A percentile compares a stretch with the other conserved stretches of the same genome.
Conservation (phyloP, 1,140 invertebrate species). For the Lepidurus apus region DNA sequence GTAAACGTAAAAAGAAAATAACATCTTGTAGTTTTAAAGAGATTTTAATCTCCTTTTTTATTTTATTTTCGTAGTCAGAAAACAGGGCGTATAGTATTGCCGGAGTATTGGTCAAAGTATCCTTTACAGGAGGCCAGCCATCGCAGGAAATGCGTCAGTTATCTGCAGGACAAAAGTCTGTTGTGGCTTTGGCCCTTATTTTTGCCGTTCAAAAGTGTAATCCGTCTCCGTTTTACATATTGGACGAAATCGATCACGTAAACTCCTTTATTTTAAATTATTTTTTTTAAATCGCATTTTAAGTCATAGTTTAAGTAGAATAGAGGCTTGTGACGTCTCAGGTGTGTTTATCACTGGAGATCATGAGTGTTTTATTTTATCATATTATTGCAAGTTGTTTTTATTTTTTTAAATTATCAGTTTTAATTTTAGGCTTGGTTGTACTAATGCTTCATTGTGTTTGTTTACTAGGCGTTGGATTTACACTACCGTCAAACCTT, state of each 20-base stretch:
- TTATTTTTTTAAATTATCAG: no score
- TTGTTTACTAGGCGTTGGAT: background rate
- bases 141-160: background rate
- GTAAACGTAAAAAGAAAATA: no score
- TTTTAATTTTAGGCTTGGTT: no score
- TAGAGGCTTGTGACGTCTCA: no score
- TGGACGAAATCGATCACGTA: background rate
- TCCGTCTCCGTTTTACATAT: background rate
- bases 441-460: no score
- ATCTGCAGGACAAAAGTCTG: background rate
- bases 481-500: background rate
- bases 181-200: background rate
- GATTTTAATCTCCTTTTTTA: no score
- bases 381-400: no score
- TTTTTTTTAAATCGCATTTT: background rate
- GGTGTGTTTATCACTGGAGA: no score
- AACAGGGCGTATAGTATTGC: background rate
- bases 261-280: no score
- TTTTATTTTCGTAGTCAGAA: background rate
- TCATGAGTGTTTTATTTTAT: no score
- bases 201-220: background rate
- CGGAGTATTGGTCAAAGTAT: background rate
- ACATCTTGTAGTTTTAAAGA: no score
- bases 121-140: background rate
- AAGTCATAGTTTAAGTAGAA: no score